Evolutionary conservation across 2,113 vertebrate genomes (phyloP).

Genomic region (Reinhardtius hippoglossoides): DNA sequence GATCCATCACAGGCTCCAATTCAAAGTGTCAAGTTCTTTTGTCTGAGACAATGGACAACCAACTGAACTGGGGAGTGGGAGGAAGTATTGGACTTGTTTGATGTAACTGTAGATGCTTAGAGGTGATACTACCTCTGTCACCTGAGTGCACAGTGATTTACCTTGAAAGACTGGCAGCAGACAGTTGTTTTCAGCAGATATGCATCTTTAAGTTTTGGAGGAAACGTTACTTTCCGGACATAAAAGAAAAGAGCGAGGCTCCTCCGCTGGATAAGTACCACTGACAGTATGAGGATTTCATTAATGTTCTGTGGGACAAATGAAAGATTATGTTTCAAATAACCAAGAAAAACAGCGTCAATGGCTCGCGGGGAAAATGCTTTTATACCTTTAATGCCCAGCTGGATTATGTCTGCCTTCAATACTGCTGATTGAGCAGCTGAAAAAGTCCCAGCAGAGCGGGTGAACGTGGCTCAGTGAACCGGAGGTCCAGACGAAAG

Average conservation of each 20-base stretch:
- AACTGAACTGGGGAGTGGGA: conserved; percentile 80
- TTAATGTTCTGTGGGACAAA: conserved; percentile 21
- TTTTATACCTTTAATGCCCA: conserved; percentile 53
- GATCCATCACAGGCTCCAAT: conserved; percentile 81
- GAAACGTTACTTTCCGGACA: not conserved
- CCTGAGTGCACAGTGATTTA: conserved; percentile 65
- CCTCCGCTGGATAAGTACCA: not conserved
- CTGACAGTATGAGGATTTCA: conserved; percentile 12
- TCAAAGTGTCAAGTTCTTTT: conserved; percentile 81
- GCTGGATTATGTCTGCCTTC: conserved; percentile 50
- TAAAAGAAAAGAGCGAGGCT: not conserved
- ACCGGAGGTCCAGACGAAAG: conserved; percentile 22
- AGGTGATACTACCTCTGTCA: conserved; percentile 76
- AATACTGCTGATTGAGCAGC: conserved; percentile 41
- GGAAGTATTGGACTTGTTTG: conserved; percentile 82
- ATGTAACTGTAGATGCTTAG: conserved; percentile 77
- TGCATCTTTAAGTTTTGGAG: conserved; percentile 3
- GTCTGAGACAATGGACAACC: conserved; percentile 74
- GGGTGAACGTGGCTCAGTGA: conserved; percentile 23
- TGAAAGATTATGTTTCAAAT: conserved; percentile 46
- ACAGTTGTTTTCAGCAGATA: conserved; percentile 43
- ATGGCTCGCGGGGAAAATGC: conserved; percentile 29
- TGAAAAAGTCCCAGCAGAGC: conserved; percentile 18
- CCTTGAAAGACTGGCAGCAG: conserved; percentile 59
- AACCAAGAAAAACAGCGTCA: conserved; percentile 35